phyloP scores from a whole-genome alignment of 1,140 invertebrate genomes.

The Aphis craccivora region DNA sequence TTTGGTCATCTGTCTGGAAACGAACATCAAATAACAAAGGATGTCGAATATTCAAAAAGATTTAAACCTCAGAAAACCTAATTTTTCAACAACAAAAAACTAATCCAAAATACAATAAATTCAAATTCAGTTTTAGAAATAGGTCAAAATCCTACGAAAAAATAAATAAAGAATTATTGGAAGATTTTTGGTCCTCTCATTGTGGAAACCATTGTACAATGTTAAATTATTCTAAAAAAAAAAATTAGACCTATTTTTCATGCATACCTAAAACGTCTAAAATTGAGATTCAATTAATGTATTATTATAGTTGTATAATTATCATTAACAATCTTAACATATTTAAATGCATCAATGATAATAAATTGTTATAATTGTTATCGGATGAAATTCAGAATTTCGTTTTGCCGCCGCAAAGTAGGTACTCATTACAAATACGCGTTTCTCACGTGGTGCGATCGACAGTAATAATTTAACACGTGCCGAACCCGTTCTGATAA shows the following conservation, averaged over 20 bases:
- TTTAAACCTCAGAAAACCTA: neutral
- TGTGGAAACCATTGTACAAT: too few relatives aligned
- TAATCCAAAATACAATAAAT: neutral
- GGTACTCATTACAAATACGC: neutral
- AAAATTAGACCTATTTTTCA: neutral
- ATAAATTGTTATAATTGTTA: neutral
- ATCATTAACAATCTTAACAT: neutral
- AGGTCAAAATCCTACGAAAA: neutral
- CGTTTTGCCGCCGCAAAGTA: neutral
- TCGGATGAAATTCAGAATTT: neutral
- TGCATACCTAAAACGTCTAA: neutral
- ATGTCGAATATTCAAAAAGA: neutral
- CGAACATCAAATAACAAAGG: neutral
- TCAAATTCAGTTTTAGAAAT: neutral
- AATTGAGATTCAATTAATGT: neutral
- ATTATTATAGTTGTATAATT: neutral
- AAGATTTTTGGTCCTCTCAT: too few relatives aligned
- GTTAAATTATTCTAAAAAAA: neutral
- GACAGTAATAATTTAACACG: conserved; percentile 23
- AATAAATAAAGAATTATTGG: neutral
- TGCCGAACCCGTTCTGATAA: conserved; percentile 48
- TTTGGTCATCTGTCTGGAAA: too few relatives aligned
- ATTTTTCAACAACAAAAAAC: neutral
- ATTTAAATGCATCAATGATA: neutral
- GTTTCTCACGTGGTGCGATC: neutral